Evolutionary conservation across 2,888 invertebrate genomes (phyloP).

Genomic region (Ennomos fuscantarius): DNA sequence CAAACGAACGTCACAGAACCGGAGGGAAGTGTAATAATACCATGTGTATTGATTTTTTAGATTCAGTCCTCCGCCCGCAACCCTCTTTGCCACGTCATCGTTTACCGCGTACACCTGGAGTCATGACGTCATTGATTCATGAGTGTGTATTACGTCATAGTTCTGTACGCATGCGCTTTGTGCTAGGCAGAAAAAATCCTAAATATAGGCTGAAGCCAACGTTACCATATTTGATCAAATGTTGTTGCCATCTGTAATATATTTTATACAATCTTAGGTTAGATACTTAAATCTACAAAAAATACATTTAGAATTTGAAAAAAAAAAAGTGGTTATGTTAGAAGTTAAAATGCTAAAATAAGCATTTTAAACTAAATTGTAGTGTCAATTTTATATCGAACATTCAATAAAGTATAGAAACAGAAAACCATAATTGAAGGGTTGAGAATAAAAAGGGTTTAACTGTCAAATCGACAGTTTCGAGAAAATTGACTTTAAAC

Average conservation of each 20-base stretch:
- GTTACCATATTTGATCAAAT: conserved; percentile 28
- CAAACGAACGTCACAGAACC: conserved; percentile 71
- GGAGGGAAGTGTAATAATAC: conserved; percentile 58
- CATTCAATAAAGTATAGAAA: too few relatives aligned
- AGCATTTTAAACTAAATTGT: too few relatives aligned
- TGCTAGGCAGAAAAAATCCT: conserved; percentile 32
- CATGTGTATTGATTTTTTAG: conserved; percentile 60
- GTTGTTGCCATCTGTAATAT: conserved; percentile 11
- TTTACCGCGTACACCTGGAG: conserved; percentile 51
- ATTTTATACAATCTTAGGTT: conserved; percentile 10
- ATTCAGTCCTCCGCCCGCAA: conserved; percentile 49
- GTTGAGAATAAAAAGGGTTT: too few relatives aligned
- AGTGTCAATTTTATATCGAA: too few relatives aligned
- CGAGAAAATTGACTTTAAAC: too few relatives aligned
- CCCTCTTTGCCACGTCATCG: conserved; percentile 64
- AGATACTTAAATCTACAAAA: too few relatives aligned
- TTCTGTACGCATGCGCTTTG: conserved; percentile 63
- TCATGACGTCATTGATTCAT: conserved; percentile 65
- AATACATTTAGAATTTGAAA: too few relatives aligned
- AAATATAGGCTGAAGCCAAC: conserved; percentile 34
- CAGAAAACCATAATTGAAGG: too few relatives aligned
- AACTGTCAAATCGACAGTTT: too few relatives aligned
- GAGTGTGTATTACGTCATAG: conserved; percentile 64
- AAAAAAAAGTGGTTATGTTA: too few relatives aligned
- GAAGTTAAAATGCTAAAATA: too few relatives aligned